A percentile compares a stretch with the other conserved stretches of the same genome.
phyloP scores from a whole-genome alignment of 2,888 invertebrate genomes.

The Anorthoa munda region DNA sequence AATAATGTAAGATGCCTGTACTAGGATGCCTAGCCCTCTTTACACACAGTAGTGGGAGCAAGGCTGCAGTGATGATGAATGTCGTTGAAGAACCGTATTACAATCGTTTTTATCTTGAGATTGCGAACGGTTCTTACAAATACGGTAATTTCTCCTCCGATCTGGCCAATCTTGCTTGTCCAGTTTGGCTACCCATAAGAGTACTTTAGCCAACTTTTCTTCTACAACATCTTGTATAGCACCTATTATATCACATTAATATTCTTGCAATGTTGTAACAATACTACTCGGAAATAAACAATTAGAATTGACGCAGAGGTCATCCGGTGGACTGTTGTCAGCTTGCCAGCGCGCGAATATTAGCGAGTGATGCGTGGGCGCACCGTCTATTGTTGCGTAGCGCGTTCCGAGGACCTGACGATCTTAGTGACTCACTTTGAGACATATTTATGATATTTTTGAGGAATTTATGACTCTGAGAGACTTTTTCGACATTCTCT shows the following conservation, averaged over 20 bases:
- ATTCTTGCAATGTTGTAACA: slow-evolving; percentile 48
- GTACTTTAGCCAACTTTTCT: neutral
- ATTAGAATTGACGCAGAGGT: slow-evolving; percentile 74
- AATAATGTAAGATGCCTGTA: too few relatives aligned
- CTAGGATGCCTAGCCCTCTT: too few relatives aligned
- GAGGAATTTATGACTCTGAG: neutral
- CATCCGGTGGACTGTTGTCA: slow-evolving; percentile 69
- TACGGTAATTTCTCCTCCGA: too few relatives aligned
- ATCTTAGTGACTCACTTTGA: slow-evolving; percentile 42
- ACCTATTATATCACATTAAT: slow-evolving; percentile 9
- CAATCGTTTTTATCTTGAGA: too few relatives aligned
- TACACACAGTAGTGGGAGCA: too few relatives aligned
- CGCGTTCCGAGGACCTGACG: slow-evolving; percentile 41
- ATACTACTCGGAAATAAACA: slow-evolving; percentile 74
- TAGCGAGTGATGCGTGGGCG: slow-evolving; percentile 70
- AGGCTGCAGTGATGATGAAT: too few relatives aligned
- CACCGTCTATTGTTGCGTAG: slow-evolving; percentile 61
- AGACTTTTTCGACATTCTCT: neutral
- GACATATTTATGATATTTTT: slow-evolving; percentile 12
- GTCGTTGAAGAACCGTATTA: too few relatives aligned
- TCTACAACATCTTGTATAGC: neutral
- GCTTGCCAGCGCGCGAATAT: slow-evolving; percentile 74
- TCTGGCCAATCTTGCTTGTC: neutral
- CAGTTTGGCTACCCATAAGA: too few relatives aligned
- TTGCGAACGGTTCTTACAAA: too few relatives aligned